Evolutionary conservation across 2,113 vertebrate genomes (phyloP), one percentile per base, ranked within the genome.

Genomic region (Grallaria varia): DNA sequence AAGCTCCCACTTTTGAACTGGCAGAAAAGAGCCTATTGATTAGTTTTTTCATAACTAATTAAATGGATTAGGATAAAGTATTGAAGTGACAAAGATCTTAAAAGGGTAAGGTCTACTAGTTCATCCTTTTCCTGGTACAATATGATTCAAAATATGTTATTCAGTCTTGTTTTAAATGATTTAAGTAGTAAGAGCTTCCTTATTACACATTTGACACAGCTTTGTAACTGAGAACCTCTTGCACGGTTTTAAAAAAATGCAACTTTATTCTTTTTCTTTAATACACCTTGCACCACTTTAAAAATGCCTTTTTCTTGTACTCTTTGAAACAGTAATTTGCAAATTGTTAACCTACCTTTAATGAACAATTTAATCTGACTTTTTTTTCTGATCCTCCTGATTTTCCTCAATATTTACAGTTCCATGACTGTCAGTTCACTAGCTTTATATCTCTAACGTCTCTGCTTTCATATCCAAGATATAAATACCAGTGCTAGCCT

Each of bases 41-140:
- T 63, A 90, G 92, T 86, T 39, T 71, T 88, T 93, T 90, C 37
- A 86, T 90, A 84, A 77, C 9, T 88, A 87, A 93, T 93, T 91
- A 85, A 94, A 73, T 53, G 44, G 37, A 64, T 86, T 74, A 53
- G 14, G 44, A 73, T 62, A 66, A 39, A 90, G 4, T 33, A 37
- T 10, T 71, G 59, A 90, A 80, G 17, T 55, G 35, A 80, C 21
- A 77, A 28, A 89, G 14, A 71, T 71, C n/a, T 85, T 82, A 69
- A 80, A 80, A 89, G 18, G 6, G 8, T 59, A 71, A 93, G 16
- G 27, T 85, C 77, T 95, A 53, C 23, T 20, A 76, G 19, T 53
- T 89, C 63, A 71, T 67, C 18, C 24, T 89, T 37, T 6, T 85
- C 1, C n/a, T 87, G 22, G 21, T 88, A 45, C 12, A 76, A 80